These are phyloP conservation scores for Alethe castanea DNA, from an alignment of 2,113 vertebrate species.

Conservation along the genomic window DNA sequence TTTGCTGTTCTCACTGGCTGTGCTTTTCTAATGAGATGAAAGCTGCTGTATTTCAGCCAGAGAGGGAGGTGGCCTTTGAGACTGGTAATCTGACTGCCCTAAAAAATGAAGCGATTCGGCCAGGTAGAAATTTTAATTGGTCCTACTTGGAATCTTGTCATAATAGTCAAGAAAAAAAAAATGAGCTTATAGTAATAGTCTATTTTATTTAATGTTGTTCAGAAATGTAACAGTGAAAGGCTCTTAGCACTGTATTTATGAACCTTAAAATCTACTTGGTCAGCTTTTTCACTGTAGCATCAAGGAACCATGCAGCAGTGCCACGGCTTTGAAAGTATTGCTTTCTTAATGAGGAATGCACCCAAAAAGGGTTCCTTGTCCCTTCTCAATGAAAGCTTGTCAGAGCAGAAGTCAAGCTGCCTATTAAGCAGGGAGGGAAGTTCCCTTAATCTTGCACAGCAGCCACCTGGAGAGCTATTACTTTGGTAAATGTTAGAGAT, in stretches of 20 bases:
- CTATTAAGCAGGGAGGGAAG: background rate
- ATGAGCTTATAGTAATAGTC: background rate
- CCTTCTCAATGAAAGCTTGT: constrained; percentile 15
- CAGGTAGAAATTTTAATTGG: background rate
- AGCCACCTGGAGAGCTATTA: constrained; percentile 12
- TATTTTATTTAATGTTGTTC: background rate
- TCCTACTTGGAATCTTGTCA: background rate
- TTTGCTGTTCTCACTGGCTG: background rate
- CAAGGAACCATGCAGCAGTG: background rate
- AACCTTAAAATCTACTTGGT: background rate
- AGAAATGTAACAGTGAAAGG: background rate
- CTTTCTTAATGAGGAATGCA: background rate
- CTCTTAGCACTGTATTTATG: background rate
- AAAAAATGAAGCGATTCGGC: background rate
- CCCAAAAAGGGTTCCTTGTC: constrained; percentile 32
- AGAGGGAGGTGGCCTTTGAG: background rate
- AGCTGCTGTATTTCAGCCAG: background rate
- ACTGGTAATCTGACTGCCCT: background rate
- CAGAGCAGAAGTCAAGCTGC: constrained; percentile 1
- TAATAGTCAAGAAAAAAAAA: background rate
- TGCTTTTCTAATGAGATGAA: background rate
- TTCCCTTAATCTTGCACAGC: background rate
- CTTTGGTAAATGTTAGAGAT: background rate
- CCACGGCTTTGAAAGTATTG: background rate
- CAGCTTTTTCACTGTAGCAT: background rate